Conservation (phyloP, 2,888 invertebrate species). For the Pseudococcus longispinus region DNA sequence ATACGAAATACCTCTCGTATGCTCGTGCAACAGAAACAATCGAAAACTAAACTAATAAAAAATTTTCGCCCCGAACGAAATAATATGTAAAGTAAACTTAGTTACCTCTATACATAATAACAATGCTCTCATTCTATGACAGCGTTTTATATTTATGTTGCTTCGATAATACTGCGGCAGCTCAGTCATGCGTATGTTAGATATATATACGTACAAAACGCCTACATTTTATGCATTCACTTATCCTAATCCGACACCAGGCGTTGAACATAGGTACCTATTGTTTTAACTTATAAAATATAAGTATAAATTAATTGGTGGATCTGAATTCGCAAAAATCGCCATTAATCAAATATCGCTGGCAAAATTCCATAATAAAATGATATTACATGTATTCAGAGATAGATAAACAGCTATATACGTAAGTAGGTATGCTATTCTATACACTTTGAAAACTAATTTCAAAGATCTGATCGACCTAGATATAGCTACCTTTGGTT, state of each 20-base stretch:
- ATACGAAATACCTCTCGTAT: background rate
- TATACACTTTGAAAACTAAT: background rate
- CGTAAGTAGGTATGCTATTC: background rate
- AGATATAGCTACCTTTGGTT: background rate
- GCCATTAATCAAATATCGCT: background rate
- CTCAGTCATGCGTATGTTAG: background rate
- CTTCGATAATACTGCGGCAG: background rate
- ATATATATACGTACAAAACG: background rate
- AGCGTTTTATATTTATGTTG: background rate
- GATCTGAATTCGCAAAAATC: background rate
- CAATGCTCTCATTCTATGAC: conserved; percentile 1
- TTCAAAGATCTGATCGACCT: background rate
- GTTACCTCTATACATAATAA: background rate
- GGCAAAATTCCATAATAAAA: background rate
- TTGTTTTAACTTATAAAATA: background rate
- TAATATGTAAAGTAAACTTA: background rate
- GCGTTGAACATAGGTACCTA: background rate
- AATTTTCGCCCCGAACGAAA: background rate
- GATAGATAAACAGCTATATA: too few relatives aligned
- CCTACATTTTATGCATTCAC: background rate
- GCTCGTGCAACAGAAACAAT: background rate
- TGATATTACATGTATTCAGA: background rate
- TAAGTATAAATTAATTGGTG: background rate
- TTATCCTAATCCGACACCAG: background rate
- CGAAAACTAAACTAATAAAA: background rate